Percentiles rank a stretch among this genome's conserved stretches.
These are phyloP conservation scores for Drosophila rhopaloa DNA, from an alignment of 1,140 invertebrate genomes.

Conservation along the genomic window DNA sequence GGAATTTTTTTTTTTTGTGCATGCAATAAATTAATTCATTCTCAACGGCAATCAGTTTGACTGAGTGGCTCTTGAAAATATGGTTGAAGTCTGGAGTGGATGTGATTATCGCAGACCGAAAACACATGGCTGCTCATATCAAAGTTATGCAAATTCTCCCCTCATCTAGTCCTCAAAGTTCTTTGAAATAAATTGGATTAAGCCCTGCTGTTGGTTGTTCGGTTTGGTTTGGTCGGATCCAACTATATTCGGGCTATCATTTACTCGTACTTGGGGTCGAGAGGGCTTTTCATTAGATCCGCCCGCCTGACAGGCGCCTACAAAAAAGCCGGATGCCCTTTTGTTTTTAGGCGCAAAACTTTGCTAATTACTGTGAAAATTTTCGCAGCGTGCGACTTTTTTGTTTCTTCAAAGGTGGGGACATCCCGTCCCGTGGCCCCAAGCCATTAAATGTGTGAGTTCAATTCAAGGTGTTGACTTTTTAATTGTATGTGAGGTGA, in stretches of 20 bases:
- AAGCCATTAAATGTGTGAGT: slow-evolving; percentile 42
- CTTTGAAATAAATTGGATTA: slow-evolving; percentile 64
- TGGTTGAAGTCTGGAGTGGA: slow-evolving; percentile 42
- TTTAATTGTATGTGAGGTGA: slow-evolving; percentile 59
- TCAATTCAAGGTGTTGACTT: slow-evolving; percentile 76
- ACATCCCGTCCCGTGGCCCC: slow-evolving; percentile 14
- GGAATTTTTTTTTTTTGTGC: neutral
- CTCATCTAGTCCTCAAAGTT: slow-evolving; percentile 8
- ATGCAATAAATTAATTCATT: slow-evolving; percentile 36
- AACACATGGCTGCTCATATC: slow-evolving; percentile 41
- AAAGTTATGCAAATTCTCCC: slow-evolving; percentile 60
- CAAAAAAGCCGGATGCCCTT: slow-evolving; percentile 60
- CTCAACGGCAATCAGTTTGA: slow-evolving; percentile 34
- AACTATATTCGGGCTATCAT: slow-evolving; percentile 48
- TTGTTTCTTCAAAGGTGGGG: slow-evolving; percentile 31
- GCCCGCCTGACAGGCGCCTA: slow-evolving; percentile 12
- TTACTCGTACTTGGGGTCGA: slow-evolving; percentile 46
- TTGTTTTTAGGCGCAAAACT: slow-evolving; percentile 76
- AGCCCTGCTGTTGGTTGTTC: slow-evolving; percentile 13
- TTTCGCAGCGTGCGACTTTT: slow-evolving; percentile 71
- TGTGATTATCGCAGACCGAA: slow-evolving; percentile 30
- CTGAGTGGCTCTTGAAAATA: slow-evolving; percentile 47
- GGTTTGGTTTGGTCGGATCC: slow-evolving; percentile 6
- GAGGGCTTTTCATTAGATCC: slow-evolving; percentile 55
- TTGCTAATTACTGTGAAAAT: slow-evolving; percentile 82